Evolutionary conservation across 2,797 vertebrate genomes (phyloP).

Genomic region (Pogoniulus pusillus): DNA sequence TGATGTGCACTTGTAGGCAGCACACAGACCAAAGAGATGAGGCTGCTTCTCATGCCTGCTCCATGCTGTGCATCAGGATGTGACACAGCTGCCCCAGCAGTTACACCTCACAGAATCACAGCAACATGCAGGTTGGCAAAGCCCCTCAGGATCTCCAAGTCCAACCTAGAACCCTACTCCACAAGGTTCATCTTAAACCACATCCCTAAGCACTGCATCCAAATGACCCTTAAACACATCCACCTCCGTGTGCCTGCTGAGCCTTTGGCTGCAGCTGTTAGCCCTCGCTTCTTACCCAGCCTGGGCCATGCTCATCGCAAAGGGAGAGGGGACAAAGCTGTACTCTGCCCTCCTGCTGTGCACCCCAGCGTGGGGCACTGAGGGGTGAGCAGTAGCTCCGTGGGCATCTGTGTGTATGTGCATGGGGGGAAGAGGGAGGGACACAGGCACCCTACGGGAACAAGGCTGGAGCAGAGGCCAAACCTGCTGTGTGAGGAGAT

Average conservation of each 20-base stretch:
- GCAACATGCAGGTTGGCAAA: too few species aligned
- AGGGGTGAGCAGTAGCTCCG: neutral
- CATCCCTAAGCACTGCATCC: too few species aligned
- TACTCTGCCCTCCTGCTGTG: neutral
- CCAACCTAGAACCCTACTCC: too few species aligned
- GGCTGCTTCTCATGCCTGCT: neutral
- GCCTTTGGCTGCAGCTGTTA: neutral
- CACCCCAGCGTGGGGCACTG: fast-evolving
- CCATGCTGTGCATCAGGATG: neutral
- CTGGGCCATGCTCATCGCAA: neutral
- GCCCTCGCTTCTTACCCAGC: neutral
- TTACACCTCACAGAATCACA: neutral
- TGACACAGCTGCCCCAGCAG: neutral
- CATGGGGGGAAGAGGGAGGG: neutral
- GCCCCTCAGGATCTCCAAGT: too few species aligned
- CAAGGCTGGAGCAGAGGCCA: neutral
- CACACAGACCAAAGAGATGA: neutral
- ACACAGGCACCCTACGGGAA: neutral
- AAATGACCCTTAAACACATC: too few species aligned
- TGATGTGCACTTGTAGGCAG: neutral
- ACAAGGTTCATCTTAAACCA: too few species aligned
- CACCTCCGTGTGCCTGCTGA: neutral
- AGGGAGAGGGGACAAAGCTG: neutral
- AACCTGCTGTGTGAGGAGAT: neutral
- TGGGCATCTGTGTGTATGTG: too few species aligned